These are phyloP conservation scores for Drosophila robusta DNA, from an alignment of 2,888 invertebrate genomes.

Conservation along the genomic window DNA sequence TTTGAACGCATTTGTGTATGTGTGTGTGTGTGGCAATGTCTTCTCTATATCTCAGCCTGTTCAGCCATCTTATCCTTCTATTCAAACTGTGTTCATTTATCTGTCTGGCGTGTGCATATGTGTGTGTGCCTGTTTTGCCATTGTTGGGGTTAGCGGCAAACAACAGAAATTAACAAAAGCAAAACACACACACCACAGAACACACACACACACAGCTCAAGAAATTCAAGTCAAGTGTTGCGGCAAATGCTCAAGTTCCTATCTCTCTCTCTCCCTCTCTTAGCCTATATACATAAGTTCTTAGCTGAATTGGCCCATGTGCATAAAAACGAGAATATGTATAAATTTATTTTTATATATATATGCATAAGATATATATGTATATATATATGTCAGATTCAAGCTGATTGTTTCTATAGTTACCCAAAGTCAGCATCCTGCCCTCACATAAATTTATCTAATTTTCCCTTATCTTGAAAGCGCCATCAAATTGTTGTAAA, in stretches of 20 bases:
- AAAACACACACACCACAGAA: slow-evolving; percentile 45
- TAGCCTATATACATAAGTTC: slow-evolving; percentile 6
- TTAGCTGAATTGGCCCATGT: slow-evolving; percentile 6
- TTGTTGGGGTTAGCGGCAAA: slow-evolving; percentile 74
- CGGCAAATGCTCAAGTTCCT: slow-evolving; percentile 59
- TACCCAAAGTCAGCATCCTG: slow-evolving; percentile 20
- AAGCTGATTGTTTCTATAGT: slow-evolving; percentile 32
- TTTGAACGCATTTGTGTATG: slow-evolving; percentile 4
- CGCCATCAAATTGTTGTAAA: not conserved
- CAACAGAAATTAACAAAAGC: slow-evolving; percentile 79
- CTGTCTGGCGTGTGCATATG: slow-evolving; percentile 33
- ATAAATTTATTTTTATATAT: not conserved
- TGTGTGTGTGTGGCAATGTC: slow-evolving; percentile 29
- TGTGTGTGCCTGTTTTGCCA: slow-evolving; percentile 36
- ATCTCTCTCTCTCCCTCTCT: slow-evolving; percentile 8
- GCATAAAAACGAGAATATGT: not conserved
- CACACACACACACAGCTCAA: slow-evolving; percentile 40
- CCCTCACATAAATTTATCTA: slow-evolving; percentile 7
- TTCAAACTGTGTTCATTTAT: slow-evolving; percentile 44
- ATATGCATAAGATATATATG: not conserved
- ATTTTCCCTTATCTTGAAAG: not conserved
- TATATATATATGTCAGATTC: not conserved
- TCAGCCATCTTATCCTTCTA: slow-evolving; percentile 43
- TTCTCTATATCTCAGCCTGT: slow-evolving; percentile 4
- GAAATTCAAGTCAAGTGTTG: slow-evolving; percentile 76